phyloP scores from a whole-genome alignment of 2,888 invertebrate species.

The Reticulitermes lucifugus region DNA sequence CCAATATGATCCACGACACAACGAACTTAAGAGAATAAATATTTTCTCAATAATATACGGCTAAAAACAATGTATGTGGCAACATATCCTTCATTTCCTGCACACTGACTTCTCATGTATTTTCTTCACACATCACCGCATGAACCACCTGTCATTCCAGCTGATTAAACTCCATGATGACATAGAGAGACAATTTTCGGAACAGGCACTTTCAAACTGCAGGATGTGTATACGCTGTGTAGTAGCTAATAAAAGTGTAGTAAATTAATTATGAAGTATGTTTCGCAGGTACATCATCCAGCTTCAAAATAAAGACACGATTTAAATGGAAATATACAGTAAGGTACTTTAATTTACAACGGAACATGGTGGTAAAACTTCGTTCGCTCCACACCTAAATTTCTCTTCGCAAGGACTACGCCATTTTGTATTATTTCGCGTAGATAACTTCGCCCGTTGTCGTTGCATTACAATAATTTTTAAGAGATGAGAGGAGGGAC shows the following conservation, averaged over 20 bases:
- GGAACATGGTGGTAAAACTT: neutral
- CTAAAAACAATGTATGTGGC: no score
- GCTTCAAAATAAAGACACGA: neutral
- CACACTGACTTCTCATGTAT: neutral
- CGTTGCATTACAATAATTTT: neutral
- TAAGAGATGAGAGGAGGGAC: neutral
- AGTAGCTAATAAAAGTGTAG: no score
- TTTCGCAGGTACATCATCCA: neutral
- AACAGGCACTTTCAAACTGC: neutral
- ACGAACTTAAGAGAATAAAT: no score
- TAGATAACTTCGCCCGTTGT: neutral
- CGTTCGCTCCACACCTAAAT: neutral
- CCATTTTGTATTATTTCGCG: constrained; percentile 48
- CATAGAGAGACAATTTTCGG: neutral
- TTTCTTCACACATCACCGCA: neutral
- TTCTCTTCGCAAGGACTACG: neutral
- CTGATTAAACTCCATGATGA: neutral
- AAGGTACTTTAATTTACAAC: neutral
- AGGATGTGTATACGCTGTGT: neutral
- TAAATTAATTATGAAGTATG: no score
- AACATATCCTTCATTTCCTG: no score
- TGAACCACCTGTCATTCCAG: neutral
- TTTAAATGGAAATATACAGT: neutral
- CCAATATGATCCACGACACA: no score
- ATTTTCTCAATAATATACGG: no score